phyloP scores from a whole-genome alignment of 2,888 invertebrate genomes.

The Chrysolina oricalcia region DNA sequence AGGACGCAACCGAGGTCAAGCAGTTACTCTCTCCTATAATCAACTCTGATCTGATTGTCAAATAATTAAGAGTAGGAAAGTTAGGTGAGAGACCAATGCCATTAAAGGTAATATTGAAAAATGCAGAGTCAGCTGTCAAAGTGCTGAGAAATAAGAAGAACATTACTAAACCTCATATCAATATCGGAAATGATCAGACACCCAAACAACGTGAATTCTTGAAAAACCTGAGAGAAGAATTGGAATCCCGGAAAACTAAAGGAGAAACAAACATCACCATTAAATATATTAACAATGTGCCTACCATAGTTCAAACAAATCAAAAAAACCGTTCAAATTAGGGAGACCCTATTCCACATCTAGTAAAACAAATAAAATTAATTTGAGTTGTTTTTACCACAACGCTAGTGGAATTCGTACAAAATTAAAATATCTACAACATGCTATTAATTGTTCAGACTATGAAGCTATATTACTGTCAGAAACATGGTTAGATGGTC shows the following conservation, averaged over 20 bases:
- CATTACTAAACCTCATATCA: conserved; percentile 13
- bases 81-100: conserved; percentile 21
- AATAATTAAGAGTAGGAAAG: conserved; percentile 27
- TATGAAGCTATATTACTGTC: conserved; percentile 17
- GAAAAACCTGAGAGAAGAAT: conserved; percentile 27
- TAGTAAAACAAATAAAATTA: neutral
- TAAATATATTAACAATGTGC: conserved; percentile 29
- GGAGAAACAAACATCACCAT: conserved; percentile 34
- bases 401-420: conserved; percentile 19
- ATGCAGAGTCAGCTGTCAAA: conserved; percentile 21
- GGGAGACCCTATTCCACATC: neutral
- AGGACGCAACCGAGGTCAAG: neutral
- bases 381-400: conserved; percentile 19
- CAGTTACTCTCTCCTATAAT: no score
- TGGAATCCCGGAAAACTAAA: conserved; percentile 21
- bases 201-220: conserved; percentile 24
- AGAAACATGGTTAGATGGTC: neutral
- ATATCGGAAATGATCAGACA: conserved; percentile 31
- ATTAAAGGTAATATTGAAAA: conserved; percentile 28
- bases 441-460: conserved; percentile 27
- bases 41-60: conserved; percentile 21
- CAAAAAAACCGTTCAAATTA: conserved; percentile 12
- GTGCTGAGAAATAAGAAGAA: conserved; percentile 25
- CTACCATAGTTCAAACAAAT: conserved; percentile 27
- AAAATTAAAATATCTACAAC: conserved; percentile 16